Percentiles rank a stretch among this genome's conserved stretches.
Evolutionary conservation across 92 coral and sea anemone genomes (phyloP).

Genomic region (Hydrozoanthus gracilis): DNA sequence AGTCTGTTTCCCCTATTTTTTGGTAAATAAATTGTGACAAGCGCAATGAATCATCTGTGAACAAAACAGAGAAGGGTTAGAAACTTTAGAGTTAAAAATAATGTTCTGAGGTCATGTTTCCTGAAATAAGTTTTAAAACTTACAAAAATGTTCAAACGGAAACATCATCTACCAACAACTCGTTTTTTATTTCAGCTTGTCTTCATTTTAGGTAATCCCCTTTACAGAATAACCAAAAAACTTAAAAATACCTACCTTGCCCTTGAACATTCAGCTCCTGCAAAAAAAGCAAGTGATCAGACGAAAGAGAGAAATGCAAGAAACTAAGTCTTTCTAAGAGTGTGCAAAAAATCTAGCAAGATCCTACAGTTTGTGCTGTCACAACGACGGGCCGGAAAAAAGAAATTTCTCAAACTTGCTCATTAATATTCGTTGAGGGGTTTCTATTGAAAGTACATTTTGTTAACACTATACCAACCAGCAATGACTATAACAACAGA

Average conservation of each 20-base stretch:
- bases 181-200: too few relatives aligned
- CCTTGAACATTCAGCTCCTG: constrained; percentile 76
- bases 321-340: neutral
- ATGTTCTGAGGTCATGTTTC: neutral
- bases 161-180: neutral
- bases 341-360: neutral
- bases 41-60: constrained; percentile 71
- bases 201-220: too few relatives aligned
- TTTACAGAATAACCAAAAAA: neutral
- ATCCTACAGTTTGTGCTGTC: too few relatives aligned
- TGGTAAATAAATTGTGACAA: constrained; percentile 87
- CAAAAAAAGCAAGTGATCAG: neutral
- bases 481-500: too few relatives aligned
- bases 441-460: too few relatives aligned
- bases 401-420: too few relatives aligned
- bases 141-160: neutral
- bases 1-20: constrained; percentile 67
- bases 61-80: neutral
- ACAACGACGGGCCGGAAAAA: too few relatives aligned
- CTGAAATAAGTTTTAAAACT: neutral
- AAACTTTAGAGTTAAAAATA: too few relatives aligned
- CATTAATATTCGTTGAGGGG: too few relatives aligned
- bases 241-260: constrained; percentile 56
- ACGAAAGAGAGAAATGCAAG: neutral
- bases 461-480: too few relatives aligned